phyloP scores from a whole-genome alignment of 2,797 vertebrate genomes.

The Tokudaia muenninki region DNA sequence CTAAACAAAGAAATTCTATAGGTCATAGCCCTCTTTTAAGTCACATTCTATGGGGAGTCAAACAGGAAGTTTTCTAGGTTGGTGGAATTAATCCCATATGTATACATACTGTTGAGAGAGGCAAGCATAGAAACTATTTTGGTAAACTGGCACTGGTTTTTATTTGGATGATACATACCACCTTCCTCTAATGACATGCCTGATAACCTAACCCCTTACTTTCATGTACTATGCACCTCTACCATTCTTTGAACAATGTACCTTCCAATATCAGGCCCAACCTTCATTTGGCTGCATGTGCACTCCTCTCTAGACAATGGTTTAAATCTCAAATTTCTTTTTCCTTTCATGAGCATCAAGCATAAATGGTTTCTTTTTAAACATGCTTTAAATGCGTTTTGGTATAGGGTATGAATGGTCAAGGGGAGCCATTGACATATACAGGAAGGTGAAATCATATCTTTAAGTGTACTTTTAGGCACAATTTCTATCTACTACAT shows the following conservation, averaged over 20 bases:
- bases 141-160: no score
- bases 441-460: not conserved
- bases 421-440: not conserved
- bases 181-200: no score
- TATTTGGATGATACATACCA: not conserved
- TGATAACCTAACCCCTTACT: no score
- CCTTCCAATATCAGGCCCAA: not conserved
- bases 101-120: not conserved
- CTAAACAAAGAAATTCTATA: not conserved
- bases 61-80: not conserved
- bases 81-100: slow-evolving; percentile 7
- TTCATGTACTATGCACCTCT: not conserved
- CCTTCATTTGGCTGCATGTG: not conserved
- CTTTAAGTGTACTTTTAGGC: not conserved
- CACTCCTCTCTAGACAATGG: not conserved
- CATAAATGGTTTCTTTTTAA: not conserved
- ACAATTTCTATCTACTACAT: not conserved
- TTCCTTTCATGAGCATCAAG: not conserved
- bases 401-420: not conserved
- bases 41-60: not conserved
- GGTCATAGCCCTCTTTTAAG: not conserved
- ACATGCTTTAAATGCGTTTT: not conserved
- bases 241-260: no score
- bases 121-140: not conserved
- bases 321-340: not conserved